Evolutionary conservation across 2,113 vertebrate genomes (phyloP), one percentile per base, ranked within the genome.

Genomic region (Aix galericulata): DNA sequence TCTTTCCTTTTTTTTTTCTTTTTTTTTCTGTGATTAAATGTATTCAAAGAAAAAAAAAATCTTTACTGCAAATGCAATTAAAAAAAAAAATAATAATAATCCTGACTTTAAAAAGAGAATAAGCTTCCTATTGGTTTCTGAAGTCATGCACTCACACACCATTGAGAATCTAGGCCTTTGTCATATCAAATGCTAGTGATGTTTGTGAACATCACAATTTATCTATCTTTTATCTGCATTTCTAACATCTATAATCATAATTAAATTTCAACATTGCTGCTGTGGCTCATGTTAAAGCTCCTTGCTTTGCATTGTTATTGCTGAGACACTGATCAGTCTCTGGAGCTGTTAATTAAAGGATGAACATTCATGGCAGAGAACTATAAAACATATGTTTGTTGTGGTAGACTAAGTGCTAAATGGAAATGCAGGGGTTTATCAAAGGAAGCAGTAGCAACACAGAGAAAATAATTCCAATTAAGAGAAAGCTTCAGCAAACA

Each of bases 291-390:
- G 29, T 16, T 82, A 67, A 80, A 93, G 6, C 27, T 82, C 75
- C 62, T 76, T 50, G 66, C 69, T 88, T 91, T 91, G 66, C 63
- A 82, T 38, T 63, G 52, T 68, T 40, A 40, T 62, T 69, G 50
- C 36, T 82, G 79, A 89, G 59, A 71, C 38, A 52, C 40, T 15
- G 60, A 55, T 92, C 40, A 63, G 21, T 29, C 84, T 71, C 68
- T 85, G 75, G 63, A 89, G 12, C 73, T 82, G n/a, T 21, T 94
- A 91, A 96, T 89, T 84, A 82, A 68, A 76, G 22, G 83, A 52
- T 22, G 18, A 91, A 76, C 21, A 66, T 48, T 66, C 31, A 48
- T 38, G 17, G 32, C 26, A 82, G 86, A 69, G 64, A 67, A 77
- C 17, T 77, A 58, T 40, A 13, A 46, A 53, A n/a, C 59, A 74